Evolutionary conservation across 2,113 vertebrate genomes (phyloP).

Genomic region (Sapayoa aenigma): DNA sequence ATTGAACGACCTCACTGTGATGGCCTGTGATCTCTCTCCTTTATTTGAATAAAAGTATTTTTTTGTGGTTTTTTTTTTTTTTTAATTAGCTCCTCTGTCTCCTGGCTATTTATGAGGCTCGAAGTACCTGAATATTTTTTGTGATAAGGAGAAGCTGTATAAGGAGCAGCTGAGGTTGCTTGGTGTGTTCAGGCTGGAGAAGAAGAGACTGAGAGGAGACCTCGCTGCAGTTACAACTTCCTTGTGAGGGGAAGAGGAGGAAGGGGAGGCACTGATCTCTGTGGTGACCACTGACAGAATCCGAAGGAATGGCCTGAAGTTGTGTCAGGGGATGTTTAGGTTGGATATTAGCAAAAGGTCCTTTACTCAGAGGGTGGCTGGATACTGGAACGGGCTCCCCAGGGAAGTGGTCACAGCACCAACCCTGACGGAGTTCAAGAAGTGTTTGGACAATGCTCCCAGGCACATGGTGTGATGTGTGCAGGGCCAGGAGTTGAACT

Average conservation of each 20-base stretch:
- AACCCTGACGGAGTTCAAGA: background rate
- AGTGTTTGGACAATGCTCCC: rapidly evolving
- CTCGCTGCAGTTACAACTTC: background rate
- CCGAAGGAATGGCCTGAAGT: rapidly evolving
- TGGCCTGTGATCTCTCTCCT: too few species aligned
- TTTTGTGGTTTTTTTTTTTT: too few species aligned
- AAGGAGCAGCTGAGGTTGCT: background rate
- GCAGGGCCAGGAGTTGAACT: background rate
- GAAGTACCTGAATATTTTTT: too few species aligned
- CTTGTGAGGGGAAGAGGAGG: background rate
- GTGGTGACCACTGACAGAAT: background rate
- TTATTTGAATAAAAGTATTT: too few species aligned
- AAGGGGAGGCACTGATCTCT: background rate
- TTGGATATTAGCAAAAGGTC: background rate
- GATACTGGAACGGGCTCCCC: background rate
- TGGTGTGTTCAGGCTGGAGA: background rate
- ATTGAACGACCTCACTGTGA: too few species aligned
- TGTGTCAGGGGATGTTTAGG: background rate
- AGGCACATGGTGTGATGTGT: background rate
- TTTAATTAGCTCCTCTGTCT: too few species aligned
- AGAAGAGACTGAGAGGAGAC: background rate
- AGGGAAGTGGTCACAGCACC: background rate
- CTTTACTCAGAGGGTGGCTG: background rate
- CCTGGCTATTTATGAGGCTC: too few species aligned
- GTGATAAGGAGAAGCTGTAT: rapidly evolving